Percentiles rank a stretch among this genome's conserved stretches.
Conservation (phyloP, 2,797 vertebrate species). For the Odontamblyopus rebecca region DNA sequence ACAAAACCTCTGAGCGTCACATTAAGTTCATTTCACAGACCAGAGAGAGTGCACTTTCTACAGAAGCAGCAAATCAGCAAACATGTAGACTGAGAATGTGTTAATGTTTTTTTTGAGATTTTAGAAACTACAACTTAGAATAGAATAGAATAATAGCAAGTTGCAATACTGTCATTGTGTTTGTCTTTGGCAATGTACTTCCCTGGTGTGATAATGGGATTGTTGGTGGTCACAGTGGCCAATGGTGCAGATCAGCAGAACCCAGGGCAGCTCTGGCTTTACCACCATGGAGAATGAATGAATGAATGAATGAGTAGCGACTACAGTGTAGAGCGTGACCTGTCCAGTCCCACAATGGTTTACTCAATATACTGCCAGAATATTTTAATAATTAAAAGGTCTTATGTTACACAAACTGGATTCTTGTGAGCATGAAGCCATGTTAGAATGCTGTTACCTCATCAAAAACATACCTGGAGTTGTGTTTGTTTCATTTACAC, state of each 20-base stretch:
- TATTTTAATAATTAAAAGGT: no score
- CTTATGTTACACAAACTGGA: no score
- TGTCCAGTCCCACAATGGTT: not conserved
- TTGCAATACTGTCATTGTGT: not conserved
- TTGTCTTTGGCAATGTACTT: not conserved
- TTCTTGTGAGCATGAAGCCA: no score
- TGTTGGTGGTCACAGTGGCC: not conserved
- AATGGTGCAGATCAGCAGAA: no score
- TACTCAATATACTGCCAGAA: no score
- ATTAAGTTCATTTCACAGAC: slow-evolving; percentile 53
- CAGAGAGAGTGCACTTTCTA: slow-evolving; percentile 19
- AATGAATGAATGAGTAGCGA: not conserved
- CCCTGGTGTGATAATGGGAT: not conserved
- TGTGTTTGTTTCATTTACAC: no score
- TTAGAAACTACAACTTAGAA: no score
- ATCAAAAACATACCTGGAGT: no score
- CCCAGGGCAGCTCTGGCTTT: no score
- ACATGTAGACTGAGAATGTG: not conserved
- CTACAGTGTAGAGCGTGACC: not conserved
- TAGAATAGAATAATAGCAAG: no score
- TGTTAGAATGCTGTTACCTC: no score
- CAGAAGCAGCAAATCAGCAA: slow-evolving; percentile 1
- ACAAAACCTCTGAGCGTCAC: slow-evolving; percentile 49
- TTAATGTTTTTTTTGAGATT: no score
- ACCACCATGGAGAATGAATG: not conserved